phyloP scores from a whole-genome alignment of 2,797 vertebrate species.

The Harpagifer antarcticus region DNA sequence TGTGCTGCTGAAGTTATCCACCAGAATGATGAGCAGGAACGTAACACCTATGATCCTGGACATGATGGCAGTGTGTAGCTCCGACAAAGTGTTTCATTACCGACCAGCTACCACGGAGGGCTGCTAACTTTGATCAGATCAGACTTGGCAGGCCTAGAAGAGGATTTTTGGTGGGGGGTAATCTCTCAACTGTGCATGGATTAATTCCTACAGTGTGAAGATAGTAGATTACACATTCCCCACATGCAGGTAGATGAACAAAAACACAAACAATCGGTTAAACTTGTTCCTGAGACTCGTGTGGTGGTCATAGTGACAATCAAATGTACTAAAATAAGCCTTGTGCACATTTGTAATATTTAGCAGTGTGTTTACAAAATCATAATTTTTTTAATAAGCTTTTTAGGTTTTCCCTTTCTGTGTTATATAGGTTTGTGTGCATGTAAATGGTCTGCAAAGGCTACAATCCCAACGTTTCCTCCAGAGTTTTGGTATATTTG shows the following conservation, averaged over 20 bases:
- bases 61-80: constrained; percentile 56
- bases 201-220: constrained; percentile 43
- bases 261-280: background rate
- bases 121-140: constrained; percentile 20
- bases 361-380: background rate
- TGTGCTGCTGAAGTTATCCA: constrained; percentile 32
- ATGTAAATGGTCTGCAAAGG: no score
- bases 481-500: background rate
- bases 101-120: background rate
- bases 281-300: background rate
- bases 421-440: no score
- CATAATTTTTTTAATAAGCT: no score
- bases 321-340: background rate
- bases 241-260: background rate
- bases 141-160: constrained; percentile 52
- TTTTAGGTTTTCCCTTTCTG: no score
- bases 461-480: no score
- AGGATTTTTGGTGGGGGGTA: background rate
- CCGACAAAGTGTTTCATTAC: background rate
- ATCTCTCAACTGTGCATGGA: constrained; percentile 20
- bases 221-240: constrained; percentile 9
- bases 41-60: constrained; percentile 45
- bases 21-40: constrained; percentile 63
- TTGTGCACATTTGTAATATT: background rate
- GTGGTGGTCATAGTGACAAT: background rate